Conservation (phyloP, 2,888 invertebrate genomes). For the Pseudeuparius sepicola region DNA sequence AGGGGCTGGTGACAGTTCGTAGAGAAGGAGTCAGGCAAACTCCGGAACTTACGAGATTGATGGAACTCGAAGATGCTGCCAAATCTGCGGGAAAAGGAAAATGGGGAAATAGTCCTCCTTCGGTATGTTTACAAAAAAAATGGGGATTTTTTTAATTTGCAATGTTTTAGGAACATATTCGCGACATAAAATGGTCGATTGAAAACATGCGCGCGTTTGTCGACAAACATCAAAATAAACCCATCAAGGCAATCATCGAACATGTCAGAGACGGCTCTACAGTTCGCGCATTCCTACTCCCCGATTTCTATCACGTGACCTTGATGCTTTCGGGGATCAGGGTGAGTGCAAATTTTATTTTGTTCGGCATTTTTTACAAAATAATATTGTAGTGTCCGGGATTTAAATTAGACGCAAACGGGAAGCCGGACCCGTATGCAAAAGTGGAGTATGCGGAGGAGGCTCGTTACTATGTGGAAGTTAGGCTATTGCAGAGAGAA, state of each 20-base stretch:
- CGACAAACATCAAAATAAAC: conserved; percentile 76
- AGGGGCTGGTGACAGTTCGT: conserved; percentile 80
- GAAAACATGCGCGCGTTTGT: conserved; percentile 72
- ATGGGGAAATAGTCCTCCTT: conserved; percentile 42
- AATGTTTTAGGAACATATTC: conserved; percentile 56
- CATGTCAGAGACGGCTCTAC: conserved; percentile 97
- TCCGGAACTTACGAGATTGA: conserved; percentile 57
- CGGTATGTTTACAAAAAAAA: no score
- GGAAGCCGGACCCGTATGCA: conserved; percentile 55
- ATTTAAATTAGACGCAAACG: conserved; percentile 66
- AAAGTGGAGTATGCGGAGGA: conserved; percentile 74
- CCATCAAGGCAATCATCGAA: conserved; percentile 88
- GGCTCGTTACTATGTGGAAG: conserved; percentile 89
- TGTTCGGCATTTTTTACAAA: conserved; percentile 4
- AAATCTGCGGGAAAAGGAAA: conserved; percentile 81
- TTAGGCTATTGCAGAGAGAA: conserved; percentile 81
- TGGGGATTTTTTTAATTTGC: no score
- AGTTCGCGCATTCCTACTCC: conserved; percentile 80
- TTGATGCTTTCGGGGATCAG: conserved; percentile 92
- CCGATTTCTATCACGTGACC: conserved; percentile 85
- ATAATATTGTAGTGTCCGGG: conserved; percentile 53
- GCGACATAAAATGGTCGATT: conserved; percentile 80
- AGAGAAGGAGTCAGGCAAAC: conserved; percentile 53
- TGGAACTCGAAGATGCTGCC: conserved; percentile 84
- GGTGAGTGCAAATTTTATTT: conserved; percentile 37